Base-by-base conservation (phyloP, 2,888 invertebrate species). In the Pantelozetes paolii region DNA sequence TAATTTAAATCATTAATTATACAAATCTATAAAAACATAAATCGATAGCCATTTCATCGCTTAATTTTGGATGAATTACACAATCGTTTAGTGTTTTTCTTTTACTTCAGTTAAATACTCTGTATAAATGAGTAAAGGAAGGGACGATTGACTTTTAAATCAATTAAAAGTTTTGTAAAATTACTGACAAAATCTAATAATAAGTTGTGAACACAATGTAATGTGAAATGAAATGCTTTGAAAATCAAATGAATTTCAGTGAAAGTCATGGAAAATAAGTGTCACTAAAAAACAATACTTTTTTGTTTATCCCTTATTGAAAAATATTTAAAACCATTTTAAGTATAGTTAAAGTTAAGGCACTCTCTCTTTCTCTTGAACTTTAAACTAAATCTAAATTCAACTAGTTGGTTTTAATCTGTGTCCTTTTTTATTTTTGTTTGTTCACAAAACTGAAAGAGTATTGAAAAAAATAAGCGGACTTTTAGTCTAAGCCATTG, bases 251-350 rank as follows among this genome's bases (percentile, higher is more conserved):
- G 6, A 36, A 15, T 45, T 15, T 45, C 2, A 2, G 45, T 45
- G 45, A 45, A 64, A 36, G 64, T 64, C 64, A 64, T 64, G 64
- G 64, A 64, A n/a, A 64, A 40, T 40, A 64, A 30, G 15, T 64
- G 64, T 64, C 64, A 64, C 20, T 40, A 64, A 64, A 45, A 45
- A 45, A 45, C 45, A 36, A 36, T 36, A 8, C 36, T 36, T 36
- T 8, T 36, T 23, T 15, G 54, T 26, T 26, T 20, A 54, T 20
- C 3, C 9, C 3, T 54, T 45, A 11, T 45, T 28, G 28, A 57
- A 57, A 64, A 36, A 32, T 64, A 32, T 62, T 64, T 36, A 20
- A 57, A 30, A 18, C 30, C 3, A 62, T 23, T 40, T 32, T 64
- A 40, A 64, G 32, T 40, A 32, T 20, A 64, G 40, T 40, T 15